Percentiles rank a stretch among this genome's conserved stretches.
phyloP scores from a whole-genome alignment of 2,797 vertebrate species.

The Hypotaenidia okinawae region DNA sequence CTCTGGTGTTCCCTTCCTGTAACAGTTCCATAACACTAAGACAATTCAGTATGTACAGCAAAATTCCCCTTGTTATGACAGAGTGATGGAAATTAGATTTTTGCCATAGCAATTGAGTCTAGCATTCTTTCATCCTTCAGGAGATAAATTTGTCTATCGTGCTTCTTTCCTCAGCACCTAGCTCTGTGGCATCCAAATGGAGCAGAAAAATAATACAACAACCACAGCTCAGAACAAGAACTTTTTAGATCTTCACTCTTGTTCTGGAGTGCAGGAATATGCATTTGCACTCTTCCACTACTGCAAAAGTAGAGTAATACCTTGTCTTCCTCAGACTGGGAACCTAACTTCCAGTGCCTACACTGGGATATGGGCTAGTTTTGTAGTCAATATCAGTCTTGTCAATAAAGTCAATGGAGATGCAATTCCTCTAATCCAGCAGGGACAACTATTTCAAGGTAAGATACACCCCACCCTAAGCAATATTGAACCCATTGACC shows the following conservation, averaged over 20 bases:
- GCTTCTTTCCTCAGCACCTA: neutral
- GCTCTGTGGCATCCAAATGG: neutral
- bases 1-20: neutral
- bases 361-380: neutral
- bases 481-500: neutral
- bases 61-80: neutral
- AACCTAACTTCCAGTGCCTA: neutral
- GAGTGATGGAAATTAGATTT: conserved; percentile 16
- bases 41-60: neutral
- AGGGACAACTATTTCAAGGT: neutral
- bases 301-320: neutral
- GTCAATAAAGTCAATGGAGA: neutral
- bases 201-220: neutral
- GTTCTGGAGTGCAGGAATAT: neutral
- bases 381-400: neutral
- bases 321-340: neutral
- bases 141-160: conserved; percentile 1
- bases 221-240: neutral
- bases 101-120: conserved; percentile 1
- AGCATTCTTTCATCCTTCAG: conserved; percentile 13
- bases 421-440: neutral
- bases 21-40: neutral
- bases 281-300: neutral
- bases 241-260: neutral
- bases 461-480: neutral